Evolutionary conservation across 2,888 invertebrate genomes (phyloP), one percentile per base, ranked within the genome.

Genomic region (Arge pagana): DNA sequence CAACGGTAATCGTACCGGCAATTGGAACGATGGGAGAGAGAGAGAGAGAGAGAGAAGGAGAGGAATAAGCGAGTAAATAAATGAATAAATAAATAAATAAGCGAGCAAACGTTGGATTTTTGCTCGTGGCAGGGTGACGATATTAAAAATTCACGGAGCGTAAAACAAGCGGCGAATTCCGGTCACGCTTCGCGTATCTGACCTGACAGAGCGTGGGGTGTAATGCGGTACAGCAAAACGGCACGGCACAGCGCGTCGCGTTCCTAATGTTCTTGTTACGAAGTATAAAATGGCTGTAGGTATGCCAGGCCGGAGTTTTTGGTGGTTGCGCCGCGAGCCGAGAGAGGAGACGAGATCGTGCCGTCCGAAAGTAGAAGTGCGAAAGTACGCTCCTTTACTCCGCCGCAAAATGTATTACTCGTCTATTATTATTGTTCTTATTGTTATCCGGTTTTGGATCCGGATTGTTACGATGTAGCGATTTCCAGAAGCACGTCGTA

Each of bases 211-310:
- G 33, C 33, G 23, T 13, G 31, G 31, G n/a, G 40, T 33, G 45
- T 45, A 33, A 45, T 45, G 45, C 45, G 45, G 23, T 21, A 33
- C 45, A 45, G 35, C 45, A 45, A 45, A 45, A 45, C 35, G 28
- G 33, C 37, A 37, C 15, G 10, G 4, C 24, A 41, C 42, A 26
- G 24, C 31, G 19, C 19, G 39, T 16, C 16, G 13, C 39, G 36
- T 50, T 42, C 42, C 50, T 50, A 42, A 50, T 50, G 50, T 50
- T 42, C 33, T 41, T 50, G 50, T 50, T 45, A 45, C 45, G 35
- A 33, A 23, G 45, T 30, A 30, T 45, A 45, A 7, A 30, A 30
- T 28, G 23, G 21, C n/a, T 39, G 7, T 39, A 8, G 39, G 10
- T 11, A n/a, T 21, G n/a, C 13, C 48, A 6, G 15, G 48, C 13